Conservation (phyloP, 2,113 vertebrate species). For the Excalfactoria chinensis region DNA sequence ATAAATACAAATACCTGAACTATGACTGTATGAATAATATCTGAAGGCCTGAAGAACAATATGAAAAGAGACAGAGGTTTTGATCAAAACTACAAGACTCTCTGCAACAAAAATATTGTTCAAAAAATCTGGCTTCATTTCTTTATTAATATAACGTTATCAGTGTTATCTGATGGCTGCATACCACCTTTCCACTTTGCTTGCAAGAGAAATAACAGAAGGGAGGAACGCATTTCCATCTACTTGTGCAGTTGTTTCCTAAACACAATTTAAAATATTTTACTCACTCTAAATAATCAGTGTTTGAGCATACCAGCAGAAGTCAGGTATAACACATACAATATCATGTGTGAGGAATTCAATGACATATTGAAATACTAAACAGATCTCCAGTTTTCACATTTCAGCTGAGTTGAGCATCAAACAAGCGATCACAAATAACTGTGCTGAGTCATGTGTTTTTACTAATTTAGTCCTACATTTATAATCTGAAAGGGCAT, state of each 20-base stretch:
- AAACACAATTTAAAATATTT: background rate
- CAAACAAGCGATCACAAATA: background rate
- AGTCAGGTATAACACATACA: background rate
- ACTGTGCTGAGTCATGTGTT: background rate
- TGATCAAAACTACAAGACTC: background rate
- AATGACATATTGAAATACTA: background rate
- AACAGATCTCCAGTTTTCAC: background rate
- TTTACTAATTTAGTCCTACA: conserved; percentile 1
- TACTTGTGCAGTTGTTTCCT: background rate
- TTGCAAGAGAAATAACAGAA: background rate
- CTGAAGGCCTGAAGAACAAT: background rate
- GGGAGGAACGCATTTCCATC: background rate
- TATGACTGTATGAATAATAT: background rate
- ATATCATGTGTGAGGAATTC: background rate
- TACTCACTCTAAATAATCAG: background rate
- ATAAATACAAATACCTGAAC: background rate
- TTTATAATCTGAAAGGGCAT: conserved; percentile 16
- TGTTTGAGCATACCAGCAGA: background rate
- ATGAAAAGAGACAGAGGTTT: background rate
- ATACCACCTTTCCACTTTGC: background rate
- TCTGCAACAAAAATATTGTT: background rate
- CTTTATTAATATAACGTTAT: background rate
- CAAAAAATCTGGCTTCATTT: background rate
- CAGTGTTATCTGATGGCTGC: background rate
- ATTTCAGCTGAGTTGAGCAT: background rate